Conservation (phyloP, 2,113 vertebrate species). For the Phalacrocorax brasilianus region DNA sequence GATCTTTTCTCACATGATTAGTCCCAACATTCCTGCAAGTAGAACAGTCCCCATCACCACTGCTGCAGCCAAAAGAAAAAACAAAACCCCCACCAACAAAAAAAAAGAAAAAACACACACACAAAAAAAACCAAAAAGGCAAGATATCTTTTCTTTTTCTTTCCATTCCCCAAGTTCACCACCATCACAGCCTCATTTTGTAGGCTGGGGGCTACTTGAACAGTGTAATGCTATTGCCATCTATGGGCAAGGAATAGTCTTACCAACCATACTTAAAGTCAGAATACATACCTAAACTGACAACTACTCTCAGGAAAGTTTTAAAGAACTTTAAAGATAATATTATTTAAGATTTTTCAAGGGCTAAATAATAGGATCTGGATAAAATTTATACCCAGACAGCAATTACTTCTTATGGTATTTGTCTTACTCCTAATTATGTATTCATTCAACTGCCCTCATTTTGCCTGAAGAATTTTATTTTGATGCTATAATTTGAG, state of each 20-base stretch:
- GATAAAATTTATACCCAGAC: neutral
- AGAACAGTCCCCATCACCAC: neutral
- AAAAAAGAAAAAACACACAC: neutral
- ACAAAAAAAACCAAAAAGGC: neutral
- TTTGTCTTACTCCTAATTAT: neutral
- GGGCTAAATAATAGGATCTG: neutral
- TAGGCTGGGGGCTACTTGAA: neutral
- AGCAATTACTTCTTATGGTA: neutral
- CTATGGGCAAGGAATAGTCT: slow-evolving; percentile 25
- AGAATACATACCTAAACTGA: neutral
- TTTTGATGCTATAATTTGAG: neutral
- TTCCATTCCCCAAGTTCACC: neutral
- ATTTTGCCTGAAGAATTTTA: neutral
- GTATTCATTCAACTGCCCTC: neutral
- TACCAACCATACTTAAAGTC: neutral
- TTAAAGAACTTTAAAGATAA: neutral
- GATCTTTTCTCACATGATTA: slow-evolving; percentile 52
- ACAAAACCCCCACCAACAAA: neutral
- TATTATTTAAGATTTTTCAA: neutral
- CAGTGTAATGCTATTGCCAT: slow-evolving; percentile 41
- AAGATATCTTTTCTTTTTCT: neutral
- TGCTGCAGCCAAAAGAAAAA: neutral
- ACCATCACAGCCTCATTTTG: neutral
- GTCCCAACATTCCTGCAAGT: slow-evolving; percentile 40
- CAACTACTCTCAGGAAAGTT: neutral